Base-by-base conservation (phyloP, 64 coral and sea anemone genomes). In the Orbicella faveolata region DNA sequence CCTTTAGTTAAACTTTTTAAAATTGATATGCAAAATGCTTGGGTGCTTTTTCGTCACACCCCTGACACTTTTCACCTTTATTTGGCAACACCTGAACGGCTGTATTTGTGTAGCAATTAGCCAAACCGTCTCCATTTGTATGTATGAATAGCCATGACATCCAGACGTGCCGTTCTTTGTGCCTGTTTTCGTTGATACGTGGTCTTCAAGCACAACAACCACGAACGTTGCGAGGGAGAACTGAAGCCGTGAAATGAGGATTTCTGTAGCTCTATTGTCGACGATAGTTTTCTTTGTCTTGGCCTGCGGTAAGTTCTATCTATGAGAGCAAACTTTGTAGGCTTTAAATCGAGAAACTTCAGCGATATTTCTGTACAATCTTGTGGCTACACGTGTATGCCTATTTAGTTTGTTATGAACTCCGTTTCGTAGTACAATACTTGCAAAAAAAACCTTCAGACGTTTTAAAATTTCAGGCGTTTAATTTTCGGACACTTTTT, bases 301-400 rank as follows among this genome's bases (percentile, higher is more conserved):
- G 39, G 63, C 39, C 72, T 72, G 17, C 6, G 82, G 82, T 85
- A 68, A 72, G 82, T 85, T n/a, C n/a, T 8, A 16, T 48, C 19
- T 85, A 70, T 25, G 55, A 59, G 55, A 25, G 67, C 11, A 9
- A n/a, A 11, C 10, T 26, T 70, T 70, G 10, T 70, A 11, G 21
- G 2, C 30, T 25, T 25, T 70, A 0, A 78, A 30, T 80, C 78
- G 26, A 59, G 44, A 23, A 80, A 59, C 13, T 61, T 55, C 10
- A 80, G n/a, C 23, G 21, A 26, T 69, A 69, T 69, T n/a, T 57
- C 0, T 10, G 3, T 1, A 57, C 3, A 57, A 57, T 59, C 55
- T 1, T 14, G 10, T 15, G 6, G 55, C 11, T 1, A 9, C 55
- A 15, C 55, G 55, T 15, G 15, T 16, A 9, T 16, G 55, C 55